phyloP scores from a whole-genome alignment of 2,113 vertebrate species.

The Lasiurus borealis region DNA sequence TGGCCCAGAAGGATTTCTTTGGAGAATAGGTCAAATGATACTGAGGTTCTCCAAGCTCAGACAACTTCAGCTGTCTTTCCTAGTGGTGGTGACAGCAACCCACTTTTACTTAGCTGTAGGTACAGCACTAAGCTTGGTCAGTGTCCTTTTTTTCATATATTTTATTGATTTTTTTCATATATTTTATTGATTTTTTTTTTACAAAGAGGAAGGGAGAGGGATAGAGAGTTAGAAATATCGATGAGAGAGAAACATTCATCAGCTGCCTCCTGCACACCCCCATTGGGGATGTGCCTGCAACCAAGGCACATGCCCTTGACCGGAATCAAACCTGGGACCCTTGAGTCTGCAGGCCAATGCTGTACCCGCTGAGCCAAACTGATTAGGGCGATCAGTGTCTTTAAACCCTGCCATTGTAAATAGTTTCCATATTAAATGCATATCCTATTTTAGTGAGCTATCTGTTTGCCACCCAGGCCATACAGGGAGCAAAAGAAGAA shows the following conservation, averaged over 20 bases:
- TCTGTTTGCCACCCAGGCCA: neutral
- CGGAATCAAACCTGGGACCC: no score
- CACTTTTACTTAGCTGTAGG: neutral
- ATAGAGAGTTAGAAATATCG: no score
- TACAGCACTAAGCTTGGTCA: neutral
- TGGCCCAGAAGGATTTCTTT: neutral
- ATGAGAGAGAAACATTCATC: no score
- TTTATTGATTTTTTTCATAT: no score
- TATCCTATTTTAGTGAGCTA: neutral
- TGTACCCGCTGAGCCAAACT: no score
- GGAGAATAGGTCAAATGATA: neutral
- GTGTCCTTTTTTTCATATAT: neutral
- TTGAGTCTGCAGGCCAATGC: no score
- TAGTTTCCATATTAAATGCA: neutral
- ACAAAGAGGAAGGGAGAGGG: no score
- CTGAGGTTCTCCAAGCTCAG: constrained; percentile 21
- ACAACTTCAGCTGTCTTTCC: neutral
- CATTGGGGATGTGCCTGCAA: no score
- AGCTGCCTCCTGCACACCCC: no score
- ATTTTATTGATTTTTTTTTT: no score
- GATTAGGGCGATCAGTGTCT: neutral
- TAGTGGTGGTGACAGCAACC: neutral
- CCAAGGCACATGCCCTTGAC: no score
- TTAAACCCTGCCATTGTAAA: neutral
- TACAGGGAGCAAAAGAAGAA: neutral